Percentiles rank a stretch among this genome's conserved stretches.
These are phyloP conservation scores for Cistogaster globosa DNA, from an alignment of 2,888 invertebrate genomes.

Conservation along the genomic window DNA sequence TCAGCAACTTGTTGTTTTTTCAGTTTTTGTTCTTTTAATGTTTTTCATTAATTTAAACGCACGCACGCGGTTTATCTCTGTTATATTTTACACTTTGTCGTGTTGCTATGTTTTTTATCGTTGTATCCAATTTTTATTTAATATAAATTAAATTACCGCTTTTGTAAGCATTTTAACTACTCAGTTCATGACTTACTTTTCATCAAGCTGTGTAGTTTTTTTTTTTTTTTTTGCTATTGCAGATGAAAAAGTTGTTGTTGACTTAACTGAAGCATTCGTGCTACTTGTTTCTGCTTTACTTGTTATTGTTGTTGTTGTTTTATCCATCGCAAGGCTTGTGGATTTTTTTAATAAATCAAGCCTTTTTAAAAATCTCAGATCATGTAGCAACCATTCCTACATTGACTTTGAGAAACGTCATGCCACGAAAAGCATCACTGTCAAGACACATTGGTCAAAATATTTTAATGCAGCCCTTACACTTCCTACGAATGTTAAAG, in stretches of 20 bases:
- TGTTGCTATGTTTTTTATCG: constrained; percentile 50
- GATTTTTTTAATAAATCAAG: constrained; percentile 41
- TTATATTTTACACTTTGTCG: constrained; percentile 64
- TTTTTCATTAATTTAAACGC: constrained; percentile 69
- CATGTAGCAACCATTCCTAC: constrained; percentile 34
- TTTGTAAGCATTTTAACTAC: constrained; percentile 63
- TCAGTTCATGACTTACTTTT: constrained; percentile 66
- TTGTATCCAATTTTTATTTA: constrained; percentile 65
- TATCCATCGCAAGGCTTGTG: constrained; percentile 27
- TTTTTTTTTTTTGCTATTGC: constrained; percentile 6
- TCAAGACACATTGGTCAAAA: too few species aligned
- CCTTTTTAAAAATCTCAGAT: constrained; percentile 45
- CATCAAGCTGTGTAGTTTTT: constrained; percentile 39
- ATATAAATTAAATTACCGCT: constrained; percentile 66
- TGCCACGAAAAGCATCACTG: too few species aligned
- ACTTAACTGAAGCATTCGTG: constrained; percentile 16
- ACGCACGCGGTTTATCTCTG: constrained; percentile 70
- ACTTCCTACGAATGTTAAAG: too few species aligned
- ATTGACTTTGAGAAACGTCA: too few species aligned
- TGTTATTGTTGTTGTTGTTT: constrained; percentile 9
- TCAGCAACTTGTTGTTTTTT: constrained; percentile 31
- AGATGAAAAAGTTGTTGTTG: constrained; percentile 23
- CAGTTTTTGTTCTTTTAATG: constrained; percentile 4
- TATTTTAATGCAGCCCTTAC: too few species aligned
- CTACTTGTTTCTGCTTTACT: constrained; percentile 6